phyloP scores from a whole-genome alignment of 2,113 vertebrate genomes.

The Ceuthmochares aereus region DNA sequence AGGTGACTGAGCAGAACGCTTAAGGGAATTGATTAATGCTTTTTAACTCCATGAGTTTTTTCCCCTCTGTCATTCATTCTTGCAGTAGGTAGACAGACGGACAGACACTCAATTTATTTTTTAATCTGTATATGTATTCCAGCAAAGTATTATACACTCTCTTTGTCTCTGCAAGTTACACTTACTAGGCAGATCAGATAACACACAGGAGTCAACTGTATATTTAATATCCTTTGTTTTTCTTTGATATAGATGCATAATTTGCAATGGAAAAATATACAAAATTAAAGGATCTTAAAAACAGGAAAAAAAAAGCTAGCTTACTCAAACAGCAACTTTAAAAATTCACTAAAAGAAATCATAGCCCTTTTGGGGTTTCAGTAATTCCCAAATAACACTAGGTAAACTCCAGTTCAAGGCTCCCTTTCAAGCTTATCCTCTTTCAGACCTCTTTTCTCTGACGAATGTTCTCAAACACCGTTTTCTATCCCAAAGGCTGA shows the following conservation, averaged over 20 bases:
- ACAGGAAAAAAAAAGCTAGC: rapidly evolving
- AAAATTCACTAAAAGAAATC: not conserved
- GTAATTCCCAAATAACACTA: not conserved
- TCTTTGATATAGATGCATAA: not conserved
- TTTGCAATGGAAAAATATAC: not conserved
- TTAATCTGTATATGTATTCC: not conserved
- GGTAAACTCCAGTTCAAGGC: not conserved
- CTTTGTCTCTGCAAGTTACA: not conserved
- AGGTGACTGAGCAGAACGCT: not conserved
- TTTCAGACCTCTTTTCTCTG: not conserved
- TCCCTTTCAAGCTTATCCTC: not conserved
- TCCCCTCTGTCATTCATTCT: not conserved
- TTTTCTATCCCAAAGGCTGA: slow-evolving; percentile 4
- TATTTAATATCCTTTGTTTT: not conserved
- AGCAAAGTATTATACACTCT: not conserved
- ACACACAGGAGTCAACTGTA: not conserved
- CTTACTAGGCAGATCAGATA: not conserved
- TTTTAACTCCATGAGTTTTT: not conserved
- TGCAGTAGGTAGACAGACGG: not conserved
- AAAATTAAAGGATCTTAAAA: not conserved
- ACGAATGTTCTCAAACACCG: not conserved
- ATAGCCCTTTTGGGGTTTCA: not conserved
- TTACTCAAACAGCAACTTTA: not conserved
- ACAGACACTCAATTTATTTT: not conserved
- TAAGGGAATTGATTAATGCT: not conserved